phyloP scores from a whole-genome alignment of 2,797 vertebrate genomes.

The Lepidocolaptes lacrymiger region DNA sequence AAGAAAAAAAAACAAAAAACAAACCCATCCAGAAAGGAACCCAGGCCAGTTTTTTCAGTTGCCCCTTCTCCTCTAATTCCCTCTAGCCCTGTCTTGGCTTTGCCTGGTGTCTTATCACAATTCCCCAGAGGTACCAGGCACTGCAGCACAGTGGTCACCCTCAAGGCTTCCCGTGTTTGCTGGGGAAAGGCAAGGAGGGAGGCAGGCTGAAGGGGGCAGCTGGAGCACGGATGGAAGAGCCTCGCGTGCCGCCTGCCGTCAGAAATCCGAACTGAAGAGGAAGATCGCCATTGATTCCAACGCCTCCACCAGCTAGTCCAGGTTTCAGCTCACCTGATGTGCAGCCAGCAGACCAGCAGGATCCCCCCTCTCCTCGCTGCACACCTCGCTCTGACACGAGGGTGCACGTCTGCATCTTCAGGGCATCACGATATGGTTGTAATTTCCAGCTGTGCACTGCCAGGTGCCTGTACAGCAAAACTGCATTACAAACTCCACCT shows the following conservation, averaged over 20 bases:
- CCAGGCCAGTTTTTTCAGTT: background rate
- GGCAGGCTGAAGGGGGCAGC: background rate
- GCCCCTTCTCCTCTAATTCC: background rate
- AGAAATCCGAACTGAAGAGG: conserved; percentile 25
- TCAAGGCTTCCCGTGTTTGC: background rate
- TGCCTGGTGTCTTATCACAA: background rate
- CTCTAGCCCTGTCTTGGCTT: background rate
- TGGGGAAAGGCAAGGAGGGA: background rate
- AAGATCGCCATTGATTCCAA: rapidly evolving
- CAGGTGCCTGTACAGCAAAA: background rate
- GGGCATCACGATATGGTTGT: rapidly evolving
- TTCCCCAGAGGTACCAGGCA: background rate
- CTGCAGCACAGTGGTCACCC: background rate
- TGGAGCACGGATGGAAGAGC: background rate
- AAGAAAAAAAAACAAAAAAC: background rate
- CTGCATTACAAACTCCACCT: background rate
- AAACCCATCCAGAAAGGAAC: rapidly evolving
- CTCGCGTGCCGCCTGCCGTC: conserved; percentile 42
- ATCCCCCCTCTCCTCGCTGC: background rate
- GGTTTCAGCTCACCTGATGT: rapidly evolving
- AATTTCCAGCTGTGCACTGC: background rate
- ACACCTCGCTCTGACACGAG: rapidly evolving
- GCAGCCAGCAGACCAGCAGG: background rate
- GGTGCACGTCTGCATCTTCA: background rate
- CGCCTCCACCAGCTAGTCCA: rapidly evolving